Evolutionary conservation across 2,113 vertebrate species (phyloP).

Genomic region (Caranx melampygus): DNA sequence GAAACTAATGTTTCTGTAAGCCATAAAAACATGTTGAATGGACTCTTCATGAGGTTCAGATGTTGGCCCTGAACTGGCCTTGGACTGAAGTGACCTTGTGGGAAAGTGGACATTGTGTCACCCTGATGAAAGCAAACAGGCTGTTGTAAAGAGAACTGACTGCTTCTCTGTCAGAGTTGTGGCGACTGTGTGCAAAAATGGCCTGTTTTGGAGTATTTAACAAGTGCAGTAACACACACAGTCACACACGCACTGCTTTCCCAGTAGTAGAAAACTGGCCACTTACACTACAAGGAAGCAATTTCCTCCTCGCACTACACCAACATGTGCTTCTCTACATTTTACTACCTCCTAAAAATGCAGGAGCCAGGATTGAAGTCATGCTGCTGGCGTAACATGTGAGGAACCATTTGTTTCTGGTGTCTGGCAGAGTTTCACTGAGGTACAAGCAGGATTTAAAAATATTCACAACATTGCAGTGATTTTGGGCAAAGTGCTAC

Average conservation of each 20-base stretch:
- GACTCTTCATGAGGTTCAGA: slow-evolving; percentile 71
- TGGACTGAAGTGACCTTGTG: slow-evolving; percentile 66
- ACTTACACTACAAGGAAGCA: slow-evolving; percentile 61
- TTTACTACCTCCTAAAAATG: slow-evolving; percentile 71
- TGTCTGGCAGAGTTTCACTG: slow-evolving; percentile 60
- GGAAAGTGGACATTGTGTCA: slow-evolving; percentile 60
- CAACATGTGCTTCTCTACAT: slow-evolving; percentile 58
- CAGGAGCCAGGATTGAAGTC: slow-evolving; percentile 75
- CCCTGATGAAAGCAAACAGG: slow-evolving; percentile 32
- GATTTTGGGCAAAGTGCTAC: slow-evolving; percentile 68
- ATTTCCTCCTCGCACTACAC: slow-evolving; percentile 62
- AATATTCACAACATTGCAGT: slow-evolving; percentile 71
- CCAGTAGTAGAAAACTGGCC: slow-evolving; percentile 54
- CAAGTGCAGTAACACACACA: slow-evolving; percentile 36
- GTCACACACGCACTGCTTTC: slow-evolving; percentile 23
- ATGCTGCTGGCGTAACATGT: slow-evolving; percentile 77
- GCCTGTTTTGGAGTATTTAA: slow-evolving; percentile 29
- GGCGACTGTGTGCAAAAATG: slow-evolving; percentile 1
- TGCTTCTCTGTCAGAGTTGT: slow-evolving; percentile 3
- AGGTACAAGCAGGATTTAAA: slow-evolving; percentile 69
- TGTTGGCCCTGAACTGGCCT: slow-evolving; percentile 52
- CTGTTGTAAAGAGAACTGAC: slow-evolving; percentile 3
- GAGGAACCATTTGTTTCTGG: slow-evolving; percentile 64
- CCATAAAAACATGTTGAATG: slow-evolving; percentile 55
- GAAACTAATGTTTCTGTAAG: slow-evolving; percentile 66